Base-by-base conservation (phyloP, 1,140 invertebrate genomes). In the Oryzaephilus surinamensis region DNA sequence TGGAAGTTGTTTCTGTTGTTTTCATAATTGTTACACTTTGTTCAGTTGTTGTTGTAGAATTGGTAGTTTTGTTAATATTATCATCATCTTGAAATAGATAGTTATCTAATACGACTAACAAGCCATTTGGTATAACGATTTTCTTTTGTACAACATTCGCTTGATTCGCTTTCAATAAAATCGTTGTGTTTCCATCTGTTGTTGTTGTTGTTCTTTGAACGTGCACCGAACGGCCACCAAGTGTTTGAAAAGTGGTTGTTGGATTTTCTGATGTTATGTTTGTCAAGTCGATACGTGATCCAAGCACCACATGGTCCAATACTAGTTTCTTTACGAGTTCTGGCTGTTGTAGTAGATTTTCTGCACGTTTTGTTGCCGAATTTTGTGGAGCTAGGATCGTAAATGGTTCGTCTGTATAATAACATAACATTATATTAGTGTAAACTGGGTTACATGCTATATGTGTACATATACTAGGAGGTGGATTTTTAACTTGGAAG, bases 321-420 rank as follows among this genome's bases (percentile, higher is more conserved):
- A 75, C 58, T 32, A 75, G 60, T 41, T 67, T 66, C 48, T 71
- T 72, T 3, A 74, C 56, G 5, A 57, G 45, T 21, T 63, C 62
- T 1, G 65, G 62, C 15, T 61, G 56, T 18, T 56, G 52, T n/a
- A 61, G 46, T 4, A 63, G 50, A 11, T 55, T 61, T 15, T 67
- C 63, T 21, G 63, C 60, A 32, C 66, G 62, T 38, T 66, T 63
- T 12, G 53, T 63, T 10, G 63, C 66, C 32, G 66, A 61, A 58
- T 74, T 73, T 51, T 63, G 60, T 8, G 72, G 72, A 33, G 72
- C 68, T 44, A 75, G 62, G 44, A 75, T 67, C 43, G 73, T 75
- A 45, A 69, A 75, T 3, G 70, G 67, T 35, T 69, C 62, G 52
- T 72, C 73, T 75, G 63, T 4, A 20, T 20, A 20, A 20, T 11